These are phyloP conservation scores for Microchrysa polita DNA, from an alignment of 2,888 invertebrate species.

Conservation along the genomic window DNA sequence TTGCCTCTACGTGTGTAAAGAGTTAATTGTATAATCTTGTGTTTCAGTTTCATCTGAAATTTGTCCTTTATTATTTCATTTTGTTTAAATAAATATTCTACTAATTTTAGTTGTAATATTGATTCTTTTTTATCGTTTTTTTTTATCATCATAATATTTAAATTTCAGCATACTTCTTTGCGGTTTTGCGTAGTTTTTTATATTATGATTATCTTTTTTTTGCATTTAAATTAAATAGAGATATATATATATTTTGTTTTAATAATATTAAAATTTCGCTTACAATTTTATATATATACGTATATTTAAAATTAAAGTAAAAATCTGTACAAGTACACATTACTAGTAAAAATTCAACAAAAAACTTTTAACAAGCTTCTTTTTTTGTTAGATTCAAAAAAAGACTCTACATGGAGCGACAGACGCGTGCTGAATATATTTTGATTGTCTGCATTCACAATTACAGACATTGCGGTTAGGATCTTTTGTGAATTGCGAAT, in stretches of 20 bases:
- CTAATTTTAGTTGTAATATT: slow-evolving; percentile 26
- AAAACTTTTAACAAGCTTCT: slow-evolving; percentile 31
- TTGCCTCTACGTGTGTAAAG: too few species aligned
- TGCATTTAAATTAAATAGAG: slow-evolving; percentile 28
- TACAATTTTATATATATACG: slow-evolving; percentile 11
- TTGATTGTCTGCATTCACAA: too few species aligned
- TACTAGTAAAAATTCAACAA: slow-evolving; percentile 37
- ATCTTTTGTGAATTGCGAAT: too few species aligned
- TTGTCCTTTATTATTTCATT: slow-evolving; percentile 23
- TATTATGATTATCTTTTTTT: too few species aligned
- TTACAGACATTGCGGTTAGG: too few species aligned
- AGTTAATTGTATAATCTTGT: too few species aligned
- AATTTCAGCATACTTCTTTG: slow-evolving; percentile 15
- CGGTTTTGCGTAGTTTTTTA: too few species aligned
- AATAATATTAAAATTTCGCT: slow-evolving; percentile 30
- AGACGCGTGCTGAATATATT: too few species aligned
- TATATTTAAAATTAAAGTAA: background rate
- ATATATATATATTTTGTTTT: slow-evolving; percentile 25
- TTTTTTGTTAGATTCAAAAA: too few species aligned
- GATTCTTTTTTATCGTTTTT: too few species aligned
- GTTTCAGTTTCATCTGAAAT: slow-evolving; percentile 20
- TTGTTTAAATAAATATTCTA: slow-evolving; percentile 42
- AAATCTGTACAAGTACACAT: slow-evolving; percentile 31
- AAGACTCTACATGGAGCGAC: too few species aligned
- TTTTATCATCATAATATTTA: slow-evolving; percentile 10